Percentiles rank a stretch among this genome's conserved stretches.
Conservation (phyloP, 2,888 invertebrate genomes). For the Terebella lapidaria region DNA sequence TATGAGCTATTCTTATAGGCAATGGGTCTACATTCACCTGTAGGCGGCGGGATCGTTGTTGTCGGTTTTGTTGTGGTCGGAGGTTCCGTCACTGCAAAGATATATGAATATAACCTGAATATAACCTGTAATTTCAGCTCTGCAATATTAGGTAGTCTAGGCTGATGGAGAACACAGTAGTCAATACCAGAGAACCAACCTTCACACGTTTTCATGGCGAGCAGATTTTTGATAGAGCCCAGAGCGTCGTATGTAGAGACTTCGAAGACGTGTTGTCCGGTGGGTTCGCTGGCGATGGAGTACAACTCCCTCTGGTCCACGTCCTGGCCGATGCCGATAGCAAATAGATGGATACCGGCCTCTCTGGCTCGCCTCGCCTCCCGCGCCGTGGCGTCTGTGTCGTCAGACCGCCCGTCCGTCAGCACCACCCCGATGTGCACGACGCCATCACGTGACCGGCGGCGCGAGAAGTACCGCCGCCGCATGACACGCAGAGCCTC, state of each 20-base stretch:
- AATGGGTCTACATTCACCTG: too few species aligned
- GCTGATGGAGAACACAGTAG: too few species aligned
- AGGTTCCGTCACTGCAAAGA: background rate
- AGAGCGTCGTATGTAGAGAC: conserved; percentile 30
- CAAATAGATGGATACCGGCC: conserved; percentile 22
- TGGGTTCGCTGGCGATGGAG: conserved; percentile 29
- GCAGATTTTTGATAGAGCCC: background rate
- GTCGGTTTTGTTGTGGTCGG: background rate
- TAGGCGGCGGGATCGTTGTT: background rate
- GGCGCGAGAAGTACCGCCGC: conserved; percentile 1
- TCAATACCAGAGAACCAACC: background rate
- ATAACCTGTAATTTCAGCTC: too few species aligned
- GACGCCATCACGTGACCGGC: conserved; percentile 11
- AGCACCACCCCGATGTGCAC: conserved; percentile 30
- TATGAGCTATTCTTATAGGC: too few species aligned
- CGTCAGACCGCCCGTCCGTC: conserved; percentile 33
- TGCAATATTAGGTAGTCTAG: too few species aligned
- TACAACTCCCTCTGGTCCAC: conserved; percentile 30
- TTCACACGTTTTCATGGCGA: conserved; percentile 3
- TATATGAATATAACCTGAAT: background rate
- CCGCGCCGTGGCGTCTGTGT: conserved; percentile 26
- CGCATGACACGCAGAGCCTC: conserved; percentile 18
- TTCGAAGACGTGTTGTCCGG: conserved; percentile 22
- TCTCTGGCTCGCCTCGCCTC: conserved; percentile 8
- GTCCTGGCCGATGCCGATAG: conserved; percentile 30